phyloP scores from a whole-genome alignment of 2,113 vertebrate genomes.

The Piaya cayana region DNA sequence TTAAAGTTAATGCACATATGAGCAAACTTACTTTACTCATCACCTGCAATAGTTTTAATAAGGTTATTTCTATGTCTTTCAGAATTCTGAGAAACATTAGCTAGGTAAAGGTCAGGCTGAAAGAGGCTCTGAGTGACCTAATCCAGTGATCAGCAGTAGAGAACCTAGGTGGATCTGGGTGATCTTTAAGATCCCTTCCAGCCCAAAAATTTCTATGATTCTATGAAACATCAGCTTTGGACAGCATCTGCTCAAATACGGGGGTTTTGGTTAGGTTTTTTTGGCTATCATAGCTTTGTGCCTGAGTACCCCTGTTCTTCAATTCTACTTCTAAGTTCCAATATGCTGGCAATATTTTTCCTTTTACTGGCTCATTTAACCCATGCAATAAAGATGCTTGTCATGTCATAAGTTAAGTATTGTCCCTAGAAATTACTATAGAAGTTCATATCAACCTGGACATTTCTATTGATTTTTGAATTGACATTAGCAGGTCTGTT shows the following conservation, averaged over 20 bases:
- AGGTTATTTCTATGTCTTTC: background rate
- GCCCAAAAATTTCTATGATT: no score
- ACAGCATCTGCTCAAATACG: background rate
- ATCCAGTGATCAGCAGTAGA: no score
- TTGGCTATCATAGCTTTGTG: background rate
- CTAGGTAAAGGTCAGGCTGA: background rate
- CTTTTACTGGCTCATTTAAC: slow-evolving; percentile 51
- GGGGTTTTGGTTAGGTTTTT: background rate
- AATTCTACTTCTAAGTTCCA: background rate
- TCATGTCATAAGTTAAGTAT: slow-evolving; percentile 47
- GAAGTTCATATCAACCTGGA: background rate
- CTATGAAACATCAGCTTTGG: background rate
- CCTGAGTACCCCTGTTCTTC: background rate
- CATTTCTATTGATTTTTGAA: slow-evolving; percentile 60
- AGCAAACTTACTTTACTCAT: background rate
- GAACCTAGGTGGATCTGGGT: no score
- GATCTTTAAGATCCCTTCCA: no score
- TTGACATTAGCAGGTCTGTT: slow-evolving; percentile 29
- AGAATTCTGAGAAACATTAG: background rate
- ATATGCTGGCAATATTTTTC: background rate
- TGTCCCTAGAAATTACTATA: slow-evolving; percentile 35
- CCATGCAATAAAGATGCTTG: slow-evolving; percentile 25
- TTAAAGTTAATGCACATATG: background rate
- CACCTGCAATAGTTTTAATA: background rate
- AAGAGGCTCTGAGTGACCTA: no score